Conservation (phyloP, 2,888 invertebrate genomes). For the Platycheirus rosarum region DNA sequence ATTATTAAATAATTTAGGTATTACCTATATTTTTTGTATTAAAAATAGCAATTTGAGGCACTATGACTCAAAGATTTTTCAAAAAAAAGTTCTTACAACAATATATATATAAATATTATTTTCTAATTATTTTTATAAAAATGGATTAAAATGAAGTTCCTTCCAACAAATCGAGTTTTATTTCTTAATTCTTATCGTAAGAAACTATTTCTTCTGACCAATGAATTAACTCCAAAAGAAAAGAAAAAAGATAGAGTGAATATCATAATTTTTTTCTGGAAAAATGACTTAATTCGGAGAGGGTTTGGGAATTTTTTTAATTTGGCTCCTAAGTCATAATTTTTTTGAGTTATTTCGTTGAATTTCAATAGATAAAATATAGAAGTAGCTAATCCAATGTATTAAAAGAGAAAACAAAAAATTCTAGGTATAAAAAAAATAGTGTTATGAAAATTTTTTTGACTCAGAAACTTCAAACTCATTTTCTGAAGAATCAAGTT, state of each 20-base stretch:
- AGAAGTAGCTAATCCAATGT: slow-evolving; percentile 19
- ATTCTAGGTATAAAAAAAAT: slow-evolving; percentile 18
- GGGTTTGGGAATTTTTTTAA: slow-evolving; percentile 11
- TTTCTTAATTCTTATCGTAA: slow-evolving; percentile 16
- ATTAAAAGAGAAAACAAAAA: slow-evolving; percentile 21
- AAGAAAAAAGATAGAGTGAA: slow-evolving; percentile 11
- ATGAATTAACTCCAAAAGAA: slow-evolving; percentile 22
- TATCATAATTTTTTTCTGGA: slow-evolving; percentile 21
- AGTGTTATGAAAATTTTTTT: too few species aligned
- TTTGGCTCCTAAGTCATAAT: slow-evolving; percentile 5
- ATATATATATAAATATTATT: slow-evolving; percentile 14
- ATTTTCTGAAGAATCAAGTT: too few species aligned
- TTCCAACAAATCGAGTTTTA: slow-evolving; percentile 15
- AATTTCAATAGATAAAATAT: slow-evolving; percentile 23
- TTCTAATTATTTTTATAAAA: slow-evolving; percentile 17
- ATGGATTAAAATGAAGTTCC: slow-evolving; percentile 11
- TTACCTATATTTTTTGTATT: slow-evolving; percentile 8
- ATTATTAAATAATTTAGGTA: slow-evolving; percentile 17
- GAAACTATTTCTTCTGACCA: slow-evolving; percentile 11
- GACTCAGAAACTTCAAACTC: too few species aligned
- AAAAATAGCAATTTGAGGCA: slow-evolving; percentile 16
- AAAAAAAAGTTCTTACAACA: slow-evolving; percentile 16
- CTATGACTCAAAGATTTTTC: slow-evolving; percentile 14
- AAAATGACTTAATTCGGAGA: slow-evolving; percentile 13
- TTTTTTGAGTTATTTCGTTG: slow-evolving; percentile 16